Conservation (phyloP, 2,888 invertebrate genomes). For the Griposia aprilina region DNA sequence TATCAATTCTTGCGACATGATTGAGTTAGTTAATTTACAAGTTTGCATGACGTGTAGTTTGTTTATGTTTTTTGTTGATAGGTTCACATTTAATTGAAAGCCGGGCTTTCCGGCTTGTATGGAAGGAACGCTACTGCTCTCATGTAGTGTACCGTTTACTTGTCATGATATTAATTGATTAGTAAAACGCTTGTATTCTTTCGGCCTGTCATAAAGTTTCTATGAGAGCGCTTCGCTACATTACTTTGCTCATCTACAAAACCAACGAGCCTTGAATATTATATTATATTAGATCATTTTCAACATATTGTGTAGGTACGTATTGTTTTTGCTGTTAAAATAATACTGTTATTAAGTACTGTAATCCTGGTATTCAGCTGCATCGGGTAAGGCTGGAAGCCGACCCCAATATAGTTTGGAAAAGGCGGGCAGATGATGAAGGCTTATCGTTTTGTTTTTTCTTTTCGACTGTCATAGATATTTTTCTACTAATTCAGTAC, state of each 20-base stretch:
- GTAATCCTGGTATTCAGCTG: background rate
- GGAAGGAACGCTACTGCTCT: too few relatives aligned
- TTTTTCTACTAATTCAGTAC: background rate
- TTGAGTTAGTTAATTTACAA: too few relatives aligned
- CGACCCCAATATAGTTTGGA: background rate
- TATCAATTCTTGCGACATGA: too few relatives aligned
- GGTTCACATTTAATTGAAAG: too few relatives aligned
- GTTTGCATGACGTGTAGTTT: too few relatives aligned
- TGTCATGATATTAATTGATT: constrained; percentile 38
- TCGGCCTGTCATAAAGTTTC: constrained; percentile 23
- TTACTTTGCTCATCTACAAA: constrained; percentile 23
- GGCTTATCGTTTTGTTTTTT: background rate
- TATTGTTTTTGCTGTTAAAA: background rate
- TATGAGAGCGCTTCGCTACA: constrained; percentile 7
- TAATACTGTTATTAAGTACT: background rate
- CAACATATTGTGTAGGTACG: background rate
- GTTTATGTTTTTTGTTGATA: too few relatives aligned
- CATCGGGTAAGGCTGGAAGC: background rate
- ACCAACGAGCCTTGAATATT: constrained; percentile 44
- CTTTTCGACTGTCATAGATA: background rate
- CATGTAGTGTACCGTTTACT: background rate
- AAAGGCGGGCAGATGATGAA: background rate
- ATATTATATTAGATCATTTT: constrained; percentile 14
- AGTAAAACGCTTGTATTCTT: constrained; percentile 26
- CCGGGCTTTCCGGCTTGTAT: too few relatives aligned